Conservation (phyloP, 2,888 invertebrate genomes). For the Hypena proboscidalis region DNA sequence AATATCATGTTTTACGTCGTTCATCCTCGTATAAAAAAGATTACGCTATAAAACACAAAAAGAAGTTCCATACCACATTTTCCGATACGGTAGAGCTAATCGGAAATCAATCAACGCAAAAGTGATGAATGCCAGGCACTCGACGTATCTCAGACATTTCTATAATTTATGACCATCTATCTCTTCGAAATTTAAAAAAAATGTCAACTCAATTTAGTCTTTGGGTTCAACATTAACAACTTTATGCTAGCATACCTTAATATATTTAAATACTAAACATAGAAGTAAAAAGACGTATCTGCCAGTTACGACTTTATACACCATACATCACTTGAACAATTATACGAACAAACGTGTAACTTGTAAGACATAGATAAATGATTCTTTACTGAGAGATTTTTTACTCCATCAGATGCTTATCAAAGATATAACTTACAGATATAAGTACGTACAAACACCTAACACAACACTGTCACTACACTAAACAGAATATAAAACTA, state of each 20-base stretch:
- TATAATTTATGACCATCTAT: constrained; percentile 13
- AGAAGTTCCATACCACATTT: not conserved
- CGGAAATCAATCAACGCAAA: constrained; percentile 12
- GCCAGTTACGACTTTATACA: not conserved
- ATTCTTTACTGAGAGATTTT: constrained; percentile 7
- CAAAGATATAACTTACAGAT: constrained; percentile 25
- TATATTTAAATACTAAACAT: too few species aligned
- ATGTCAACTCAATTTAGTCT: constrained; percentile 18
- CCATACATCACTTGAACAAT: not conserved
- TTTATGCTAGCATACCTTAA: too few species aligned
- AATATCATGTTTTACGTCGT: too few species aligned
- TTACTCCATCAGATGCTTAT: constrained; percentile 21
- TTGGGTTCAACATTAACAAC: not conserved
- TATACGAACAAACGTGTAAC: not conserved
- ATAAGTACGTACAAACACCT: constrained; percentile 39
- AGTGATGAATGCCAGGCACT: constrained; percentile 8
- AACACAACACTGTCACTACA: constrained; percentile 61
- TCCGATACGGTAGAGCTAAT: not conserved
- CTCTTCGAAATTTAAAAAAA: constrained; percentile 13
- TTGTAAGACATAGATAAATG: constrained; percentile 10
- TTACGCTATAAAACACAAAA: not conserved
- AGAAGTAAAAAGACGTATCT: too few species aligned
- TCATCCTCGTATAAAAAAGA: too few species aligned
- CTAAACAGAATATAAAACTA: constrained; percentile 72
- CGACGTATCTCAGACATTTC: constrained; percentile 2